Evolutionary conservation across 2,797 vertebrate genomes (phyloP).

Genomic region (Onychomys leucogaster): DNA sequence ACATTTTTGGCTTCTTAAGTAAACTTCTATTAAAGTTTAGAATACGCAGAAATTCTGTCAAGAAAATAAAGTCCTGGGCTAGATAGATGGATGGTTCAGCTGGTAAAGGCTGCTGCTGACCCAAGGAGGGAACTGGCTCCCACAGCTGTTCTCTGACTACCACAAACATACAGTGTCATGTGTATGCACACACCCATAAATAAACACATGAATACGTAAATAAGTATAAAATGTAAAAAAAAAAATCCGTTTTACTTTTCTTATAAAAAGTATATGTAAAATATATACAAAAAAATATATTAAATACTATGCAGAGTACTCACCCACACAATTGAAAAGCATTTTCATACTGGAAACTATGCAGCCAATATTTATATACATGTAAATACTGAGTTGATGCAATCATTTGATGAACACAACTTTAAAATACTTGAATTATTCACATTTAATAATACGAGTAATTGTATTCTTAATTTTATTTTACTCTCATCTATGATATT

Average conservation of each 20-base stretch:
- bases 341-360: background rate
- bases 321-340: background rate
- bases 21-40: slow-evolving; percentile 27
- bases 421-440: slow-evolving; percentile 23
- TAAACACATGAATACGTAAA: background rate
- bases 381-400: background rate
- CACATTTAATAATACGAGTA: background rate
- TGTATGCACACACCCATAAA: background rate
- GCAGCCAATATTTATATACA: background rate
- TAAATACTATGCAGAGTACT: background rate
- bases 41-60: slow-evolving; percentile 29
- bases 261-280: background rate
- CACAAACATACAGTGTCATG: background rate
- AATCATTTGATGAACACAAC: background rate
- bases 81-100: background rate
- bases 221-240: background rate
- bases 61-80: slow-evolving; percentile 24
- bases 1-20: slow-evolving; percentile 30
- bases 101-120: background rate
- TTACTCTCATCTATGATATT: background rate
- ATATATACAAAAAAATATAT: background rate
- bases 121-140: background rate
- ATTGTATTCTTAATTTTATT: background rate
- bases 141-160: background rate
- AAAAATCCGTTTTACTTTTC: background rate